Conservation (phyloP, 2,797 vertebrate genomes). For the Delichon dasypus region DNA sequence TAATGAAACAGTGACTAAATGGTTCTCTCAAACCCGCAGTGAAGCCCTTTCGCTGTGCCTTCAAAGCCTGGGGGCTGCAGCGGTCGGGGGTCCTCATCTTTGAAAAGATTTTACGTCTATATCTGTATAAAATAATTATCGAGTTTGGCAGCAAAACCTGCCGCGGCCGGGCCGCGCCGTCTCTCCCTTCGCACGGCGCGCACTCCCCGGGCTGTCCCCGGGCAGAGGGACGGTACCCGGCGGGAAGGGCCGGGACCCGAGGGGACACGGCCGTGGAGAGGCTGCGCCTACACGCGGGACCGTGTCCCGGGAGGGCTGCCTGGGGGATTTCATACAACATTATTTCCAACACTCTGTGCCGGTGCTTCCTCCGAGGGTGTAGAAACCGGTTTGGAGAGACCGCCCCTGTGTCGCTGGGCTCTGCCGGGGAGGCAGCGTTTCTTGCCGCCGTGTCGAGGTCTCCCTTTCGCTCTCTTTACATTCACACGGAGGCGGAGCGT, state of each 20-base stretch:
- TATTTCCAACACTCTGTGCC: accelerated
- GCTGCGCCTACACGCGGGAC: not conserved
- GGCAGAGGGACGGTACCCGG: not conserved
- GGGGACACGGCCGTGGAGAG: not conserved
- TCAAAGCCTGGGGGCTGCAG: slow-evolving; percentile 81
- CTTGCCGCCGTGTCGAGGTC: not conserved
- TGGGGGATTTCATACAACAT: accelerated
- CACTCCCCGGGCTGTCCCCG: not conserved
- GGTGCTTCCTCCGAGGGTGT: not conserved
- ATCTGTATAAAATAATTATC: not conserved
- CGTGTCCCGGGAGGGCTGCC: not conserved
- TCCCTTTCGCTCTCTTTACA: not conserved
- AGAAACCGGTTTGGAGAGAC: not conserved
- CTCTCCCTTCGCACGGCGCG: not conserved
- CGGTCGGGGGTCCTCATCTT: slow-evolving; percentile 75
- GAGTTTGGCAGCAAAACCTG: slow-evolving; percentile 80
- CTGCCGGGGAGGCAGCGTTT: not conserved
- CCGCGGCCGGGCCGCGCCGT: slow-evolving; percentile 69
- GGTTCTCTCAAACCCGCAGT: slow-evolving; percentile 80
- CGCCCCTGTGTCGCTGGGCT: not conserved
- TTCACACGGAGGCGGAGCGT: not conserved
- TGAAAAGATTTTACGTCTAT: not conserved
- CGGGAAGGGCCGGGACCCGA: too few species aligned
- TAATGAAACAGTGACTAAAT: slow-evolving; percentile 98
- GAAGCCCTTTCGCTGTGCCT: slow-evolving; percentile 84